These are phyloP conservation scores for Tupaia chinensis DNA, from an alignment of 2,113 vertebrate genomes.

Conservation along the genomic window DNA sequence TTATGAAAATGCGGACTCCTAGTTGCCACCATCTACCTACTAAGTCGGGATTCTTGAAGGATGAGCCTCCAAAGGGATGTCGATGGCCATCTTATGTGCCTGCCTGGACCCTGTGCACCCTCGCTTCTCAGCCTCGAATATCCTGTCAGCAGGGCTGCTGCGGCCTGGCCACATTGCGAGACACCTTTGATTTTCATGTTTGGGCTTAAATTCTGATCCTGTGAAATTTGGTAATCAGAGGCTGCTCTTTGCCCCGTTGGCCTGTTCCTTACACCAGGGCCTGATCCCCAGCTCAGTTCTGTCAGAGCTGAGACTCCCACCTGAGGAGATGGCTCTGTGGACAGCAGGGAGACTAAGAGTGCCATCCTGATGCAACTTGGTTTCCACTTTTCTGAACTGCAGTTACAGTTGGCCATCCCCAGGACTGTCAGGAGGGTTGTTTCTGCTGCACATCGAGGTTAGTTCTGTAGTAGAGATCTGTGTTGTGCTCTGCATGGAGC, in stretches of 20 bases:
- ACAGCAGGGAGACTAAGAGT: not conserved
- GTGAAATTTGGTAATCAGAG: not conserved
- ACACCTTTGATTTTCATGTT: not conserved
- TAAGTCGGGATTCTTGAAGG: not conserved
- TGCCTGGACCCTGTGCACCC: too few species aligned
- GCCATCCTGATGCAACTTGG: too few species aligned
- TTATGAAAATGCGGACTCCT: not conserved
- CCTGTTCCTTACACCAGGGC: not conserved
- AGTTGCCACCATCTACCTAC: not conserved
- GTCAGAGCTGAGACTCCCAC: not conserved
- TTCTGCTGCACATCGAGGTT: not conserved
- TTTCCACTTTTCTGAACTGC: not conserved
- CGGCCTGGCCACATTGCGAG: not conserved
- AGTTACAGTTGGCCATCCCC: not conserved
- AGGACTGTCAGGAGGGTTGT: not conserved
- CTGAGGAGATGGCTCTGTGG: not conserved
- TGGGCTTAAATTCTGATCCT: not conserved
- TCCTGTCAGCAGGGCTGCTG: not conserved
- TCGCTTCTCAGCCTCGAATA: too few species aligned
- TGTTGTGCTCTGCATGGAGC: not conserved
- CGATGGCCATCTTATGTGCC: not conserved
- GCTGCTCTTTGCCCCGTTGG: not conserved
- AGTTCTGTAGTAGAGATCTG: not conserved
- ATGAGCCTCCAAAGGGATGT: not conserved
- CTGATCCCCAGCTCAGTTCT: not conserved